phyloP scores from a whole-genome alignment of 64 coral and sea anemone genomes.

The Montipora foliosa region DNA sequence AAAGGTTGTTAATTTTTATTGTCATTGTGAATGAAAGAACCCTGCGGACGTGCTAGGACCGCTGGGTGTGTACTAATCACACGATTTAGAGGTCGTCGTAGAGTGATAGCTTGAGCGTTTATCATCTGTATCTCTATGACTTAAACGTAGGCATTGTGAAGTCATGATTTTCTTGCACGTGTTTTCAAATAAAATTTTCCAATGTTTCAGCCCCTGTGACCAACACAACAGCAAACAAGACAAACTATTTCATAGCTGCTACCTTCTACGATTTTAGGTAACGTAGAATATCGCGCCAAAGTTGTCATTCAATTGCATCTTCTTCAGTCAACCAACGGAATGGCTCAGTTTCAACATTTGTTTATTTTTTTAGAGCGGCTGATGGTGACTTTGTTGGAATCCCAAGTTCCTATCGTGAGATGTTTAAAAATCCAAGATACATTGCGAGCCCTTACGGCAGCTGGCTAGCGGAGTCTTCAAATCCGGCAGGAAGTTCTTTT shows the following conservation, averaged over 20 bases:
- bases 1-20: no score
- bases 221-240: constrained; percentile 85
- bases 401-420: constrained; percentile 56
- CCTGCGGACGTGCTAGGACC: no score
- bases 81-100: no score
- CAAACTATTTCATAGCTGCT: constrained; percentile 78
- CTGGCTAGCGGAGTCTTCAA: constrained; percentile 78
- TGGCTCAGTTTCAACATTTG: not conserved
- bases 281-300: not conserved
- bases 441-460: constrained; percentile 84
- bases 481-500: constrained; percentile 58
- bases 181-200: not conserved
- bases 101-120: no score
- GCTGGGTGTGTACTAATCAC: no score
- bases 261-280: constrained; percentile 94
- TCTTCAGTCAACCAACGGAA: no score
- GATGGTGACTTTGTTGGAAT: constrained; percentile 87
- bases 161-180: not conserved
- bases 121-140: no score
- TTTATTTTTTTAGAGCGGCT: constrained; percentile 55
- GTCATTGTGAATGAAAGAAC: no score
- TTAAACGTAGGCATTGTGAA: not conserved
- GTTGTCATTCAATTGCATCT: no score
- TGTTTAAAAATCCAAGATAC: constrained; percentile 78
- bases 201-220: constrained; percentile 74